These are phyloP conservation scores for Bimastos eiseni DNA, from an alignment of 2,888 invertebrate genomes.

Conservation along the genomic window DNA sequence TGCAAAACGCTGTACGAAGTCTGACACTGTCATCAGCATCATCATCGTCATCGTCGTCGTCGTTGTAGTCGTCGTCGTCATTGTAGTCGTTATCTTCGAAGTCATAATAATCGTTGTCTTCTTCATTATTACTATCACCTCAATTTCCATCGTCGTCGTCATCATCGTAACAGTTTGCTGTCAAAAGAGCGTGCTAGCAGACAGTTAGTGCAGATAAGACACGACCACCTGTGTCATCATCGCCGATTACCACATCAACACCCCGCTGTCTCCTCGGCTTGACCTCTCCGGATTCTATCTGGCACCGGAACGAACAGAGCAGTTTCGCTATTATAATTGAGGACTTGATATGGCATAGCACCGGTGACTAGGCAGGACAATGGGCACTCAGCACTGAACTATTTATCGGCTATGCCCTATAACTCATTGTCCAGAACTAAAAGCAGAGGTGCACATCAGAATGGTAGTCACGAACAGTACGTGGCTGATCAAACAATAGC, in stretches of 20 bases:
- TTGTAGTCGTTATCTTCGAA: neutral
- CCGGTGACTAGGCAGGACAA: no score
- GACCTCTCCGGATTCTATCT: no score
- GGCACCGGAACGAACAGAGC: no score
- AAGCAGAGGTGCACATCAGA: neutral
- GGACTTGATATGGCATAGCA: no score
- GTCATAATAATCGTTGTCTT: neutral
- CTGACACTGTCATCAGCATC: neutral
- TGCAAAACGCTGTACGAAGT: neutral
- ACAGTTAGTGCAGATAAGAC: no score
- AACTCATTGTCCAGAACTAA: neutral
- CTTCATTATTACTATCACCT: neutral
- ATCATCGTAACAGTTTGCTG: neutral
- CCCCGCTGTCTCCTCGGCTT: no score
- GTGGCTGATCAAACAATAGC: neutral
- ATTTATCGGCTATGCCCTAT: neutral
- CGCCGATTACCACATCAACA: no score
- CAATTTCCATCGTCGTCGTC: neutral
- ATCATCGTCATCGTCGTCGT: constrained; percentile 16
- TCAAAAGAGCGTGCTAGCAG: no score
- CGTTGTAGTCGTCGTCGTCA: neutral
- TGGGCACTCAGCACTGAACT: no score
- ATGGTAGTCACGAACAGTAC: neutral
- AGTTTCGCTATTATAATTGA: no score
- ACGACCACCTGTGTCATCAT: no score